Percentiles rank a stretch among this genome's conserved stretches.
Conservation (phyloP, 2,113 vertebrate genomes). For the Corythornis madagascariensis region DNA sequence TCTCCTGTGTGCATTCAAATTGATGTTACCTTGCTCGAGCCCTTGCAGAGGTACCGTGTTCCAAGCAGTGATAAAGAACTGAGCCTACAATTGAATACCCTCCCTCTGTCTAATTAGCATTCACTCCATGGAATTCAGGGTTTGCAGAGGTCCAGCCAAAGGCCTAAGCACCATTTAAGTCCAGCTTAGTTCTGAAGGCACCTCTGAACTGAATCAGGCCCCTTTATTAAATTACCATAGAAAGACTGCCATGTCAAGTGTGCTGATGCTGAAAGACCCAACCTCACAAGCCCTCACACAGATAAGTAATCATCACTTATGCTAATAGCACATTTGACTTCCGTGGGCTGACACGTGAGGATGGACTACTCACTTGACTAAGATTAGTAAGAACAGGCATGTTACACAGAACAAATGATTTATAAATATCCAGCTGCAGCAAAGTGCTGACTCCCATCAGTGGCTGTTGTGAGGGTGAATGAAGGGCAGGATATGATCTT, state of each 20-base stretch:
- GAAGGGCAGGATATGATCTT: constrained; percentile 45
- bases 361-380: constrained; percentile 56
- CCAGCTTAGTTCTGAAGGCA: constrained; percentile 26
- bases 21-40: background rate
- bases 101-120: constrained; percentile 14
- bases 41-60: background rate
- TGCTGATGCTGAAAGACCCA: constrained; percentile 30
- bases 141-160: constrained; percentile 41
- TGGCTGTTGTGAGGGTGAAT: constrained; percentile 11
- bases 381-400: constrained; percentile 52
- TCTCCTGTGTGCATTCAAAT: background rate
- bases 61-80: rapidly evolving
- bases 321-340: constrained; percentile 59
- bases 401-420: constrained; percentile 48
- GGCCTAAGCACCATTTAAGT: constrained; percentile 24
- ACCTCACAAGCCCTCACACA: constrained; percentile 36
- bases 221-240: constrained; percentile 47
- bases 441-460: constrained; percentile 30
- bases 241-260: constrained; percentile 15
- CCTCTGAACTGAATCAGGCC: constrained; percentile 43
- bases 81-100: constrained; percentile 5
- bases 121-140: background rate
- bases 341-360: constrained; percentile 42
- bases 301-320: constrained; percentile 64
- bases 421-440: constrained; percentile 37